phyloP scores from a whole-genome alignment of 2,113 vertebrate species.

The Clarias gariepinus region DNA sequence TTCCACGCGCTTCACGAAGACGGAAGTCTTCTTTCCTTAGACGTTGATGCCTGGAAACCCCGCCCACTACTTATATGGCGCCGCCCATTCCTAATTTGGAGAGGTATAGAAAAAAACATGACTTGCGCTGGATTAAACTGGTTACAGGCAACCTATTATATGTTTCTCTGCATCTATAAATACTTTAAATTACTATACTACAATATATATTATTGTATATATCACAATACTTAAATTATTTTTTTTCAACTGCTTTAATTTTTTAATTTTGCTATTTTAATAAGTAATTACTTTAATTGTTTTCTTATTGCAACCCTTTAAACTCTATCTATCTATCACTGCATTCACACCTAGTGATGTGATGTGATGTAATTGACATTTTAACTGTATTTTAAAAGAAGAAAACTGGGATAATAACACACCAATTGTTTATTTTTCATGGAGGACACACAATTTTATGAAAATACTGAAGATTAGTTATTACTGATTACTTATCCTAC shows the following conservation, averaged over 20 bases:
- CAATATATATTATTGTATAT: too few relatives aligned
- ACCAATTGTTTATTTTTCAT: neutral
- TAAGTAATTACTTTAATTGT: neutral
- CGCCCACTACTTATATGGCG: constrained; percentile 2
- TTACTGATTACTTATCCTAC: neutral
- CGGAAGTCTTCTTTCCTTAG: neutral
- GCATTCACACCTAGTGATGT: too few relatives aligned
- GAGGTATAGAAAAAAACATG: neutral
- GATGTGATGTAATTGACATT: neutral
- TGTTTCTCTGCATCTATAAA: neutral
- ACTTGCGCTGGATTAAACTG: constrained; percentile 12
- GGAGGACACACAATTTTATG: neutral
- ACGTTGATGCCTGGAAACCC: neutral
- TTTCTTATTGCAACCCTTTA: too few relatives aligned
- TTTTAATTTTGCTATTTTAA: neutral
- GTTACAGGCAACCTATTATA: neutral
- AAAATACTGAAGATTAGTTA: neutral
- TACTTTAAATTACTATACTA: neutral
- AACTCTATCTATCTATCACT: neutral
- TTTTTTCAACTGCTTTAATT: neutral
- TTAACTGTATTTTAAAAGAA: neutral
- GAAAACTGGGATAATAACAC: neutral
- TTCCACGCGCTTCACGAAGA: constrained; percentile 10
- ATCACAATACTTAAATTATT: too few relatives aligned
- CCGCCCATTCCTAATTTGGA: neutral